A percentile compares a stretch with the other conserved stretches of the same genome.
Conservation (phyloP, 2,113 vertebrate species). For the Kryptolebias marmoratus region DNA sequence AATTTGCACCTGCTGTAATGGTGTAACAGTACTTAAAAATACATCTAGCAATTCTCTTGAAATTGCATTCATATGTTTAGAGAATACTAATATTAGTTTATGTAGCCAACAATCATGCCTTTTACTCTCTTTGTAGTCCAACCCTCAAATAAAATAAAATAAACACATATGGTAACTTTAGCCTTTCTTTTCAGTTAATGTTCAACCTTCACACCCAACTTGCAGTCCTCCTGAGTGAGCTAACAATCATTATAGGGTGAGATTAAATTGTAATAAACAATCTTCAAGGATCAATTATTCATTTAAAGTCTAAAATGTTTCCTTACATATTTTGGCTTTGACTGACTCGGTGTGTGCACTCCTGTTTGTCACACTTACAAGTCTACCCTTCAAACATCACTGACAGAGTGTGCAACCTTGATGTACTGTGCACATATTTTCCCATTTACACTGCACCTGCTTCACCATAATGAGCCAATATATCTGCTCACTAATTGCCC, state of each 20-base stretch:
- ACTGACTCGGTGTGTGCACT: background rate
- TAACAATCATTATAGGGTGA: background rate
- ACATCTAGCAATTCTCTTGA: too few species aligned
- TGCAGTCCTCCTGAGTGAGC: too few species aligned
- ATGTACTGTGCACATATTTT: constrained; percentile 74
- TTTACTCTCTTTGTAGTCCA: too few species aligned
- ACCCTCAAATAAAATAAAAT: too few species aligned
- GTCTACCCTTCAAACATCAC: constrained; percentile 54
- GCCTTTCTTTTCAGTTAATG: too few species aligned
- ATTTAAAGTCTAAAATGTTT: constrained; percentile 27
- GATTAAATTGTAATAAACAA: constrained; percentile 31
- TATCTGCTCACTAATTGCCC: constrained; percentile 85
- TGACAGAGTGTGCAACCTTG: constrained; percentile 58
- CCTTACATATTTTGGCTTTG: constrained; percentile 24
- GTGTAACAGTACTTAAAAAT: too few species aligned
- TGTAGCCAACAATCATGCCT: too few species aligned
- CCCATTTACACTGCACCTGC: constrained; percentile 82
- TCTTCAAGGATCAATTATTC: constrained; percentile 21
- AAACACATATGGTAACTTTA: too few species aligned
- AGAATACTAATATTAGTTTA: too few species aligned
- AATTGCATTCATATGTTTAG: too few species aligned
- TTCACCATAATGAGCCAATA: constrained; percentile 84
- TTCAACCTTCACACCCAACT: too few species aligned
- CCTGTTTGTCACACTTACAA: constrained; percentile 42
- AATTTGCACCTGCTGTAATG: too few species aligned